Percentiles rank a stretch among this genome's conserved stretches.
Conservation (phyloP, 1,140 invertebrate species). For the Charaxes varanes region DNA sequence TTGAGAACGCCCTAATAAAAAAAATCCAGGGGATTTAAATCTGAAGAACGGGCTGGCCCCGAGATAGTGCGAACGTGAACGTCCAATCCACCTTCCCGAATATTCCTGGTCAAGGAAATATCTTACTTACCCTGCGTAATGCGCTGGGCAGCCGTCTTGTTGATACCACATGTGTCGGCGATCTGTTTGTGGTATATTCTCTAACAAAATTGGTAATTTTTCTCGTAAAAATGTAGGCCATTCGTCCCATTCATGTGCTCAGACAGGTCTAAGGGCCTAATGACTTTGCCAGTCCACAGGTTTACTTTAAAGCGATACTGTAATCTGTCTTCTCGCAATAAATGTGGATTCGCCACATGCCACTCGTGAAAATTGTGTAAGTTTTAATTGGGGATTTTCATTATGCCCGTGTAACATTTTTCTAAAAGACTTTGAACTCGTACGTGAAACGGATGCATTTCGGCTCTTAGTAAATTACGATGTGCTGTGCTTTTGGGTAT, state of each 20-base stretch:
- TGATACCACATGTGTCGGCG: constrained; percentile 13
- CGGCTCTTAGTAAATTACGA: constrained; percentile 1
- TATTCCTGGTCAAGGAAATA: too few species aligned
- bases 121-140: constrained; percentile 16
- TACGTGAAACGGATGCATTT: constrained; percentile 1
- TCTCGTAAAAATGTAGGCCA: constrained; percentile 11
- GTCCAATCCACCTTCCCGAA: constrained; percentile 23
- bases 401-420: background rate
- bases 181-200: constrained; percentile 9
- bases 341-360: background rate
- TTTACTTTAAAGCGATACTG: background rate
- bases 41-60: constrained; percentile 29
- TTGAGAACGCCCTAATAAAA: constrained; percentile 26
- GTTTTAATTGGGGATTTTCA: constrained; percentile 2
- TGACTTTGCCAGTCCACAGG: too few species aligned
- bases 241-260: constrained; percentile 7
- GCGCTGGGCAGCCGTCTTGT: constrained; percentile 15
- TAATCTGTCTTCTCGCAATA: background rate
- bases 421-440: constrained; percentile 3
- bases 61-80: constrained; percentile 19
- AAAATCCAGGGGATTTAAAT: constrained; percentile 27
- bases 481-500: background rate
- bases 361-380: background rate
- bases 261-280: constrained; percentile 16
- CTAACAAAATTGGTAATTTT: constrained; percentile 14